These are phyloP conservation scores for Hippasteria phrygiana DNA, from an alignment of 53 echinoderm and acorn worm genomes.

Conservation along the genomic window DNA sequence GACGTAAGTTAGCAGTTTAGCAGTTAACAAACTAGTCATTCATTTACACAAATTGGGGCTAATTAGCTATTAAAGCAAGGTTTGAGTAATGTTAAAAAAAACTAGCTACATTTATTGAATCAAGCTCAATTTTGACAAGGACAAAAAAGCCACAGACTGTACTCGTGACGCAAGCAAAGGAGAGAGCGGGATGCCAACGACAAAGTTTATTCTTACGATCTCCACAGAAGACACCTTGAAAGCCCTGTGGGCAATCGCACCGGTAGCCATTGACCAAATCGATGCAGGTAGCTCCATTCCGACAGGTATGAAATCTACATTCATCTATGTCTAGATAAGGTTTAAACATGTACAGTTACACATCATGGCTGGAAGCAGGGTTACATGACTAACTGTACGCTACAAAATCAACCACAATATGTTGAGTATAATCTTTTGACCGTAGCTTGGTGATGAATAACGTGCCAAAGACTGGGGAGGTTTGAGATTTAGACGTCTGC, in stretches of 20 bases:
- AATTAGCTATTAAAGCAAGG: too few relatives aligned
- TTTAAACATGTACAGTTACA: background rate
- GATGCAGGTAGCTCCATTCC: slow-evolving; percentile 71
- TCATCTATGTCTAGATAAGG: slow-evolving; percentile 38
- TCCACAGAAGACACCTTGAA: slow-evolving; percentile 57
- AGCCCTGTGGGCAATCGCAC: slow-evolving; percentile 65
- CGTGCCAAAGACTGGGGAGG: too few relatives aligned
- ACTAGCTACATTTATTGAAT: background rate
- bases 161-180: slow-evolving; percentile 4
- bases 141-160: background rate
- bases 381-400: background rate
- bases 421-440: too few relatives aligned
- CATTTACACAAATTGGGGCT: too few relatives aligned
- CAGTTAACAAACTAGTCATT: too few relatives aligned
- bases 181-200: slow-evolving; percentile 63
- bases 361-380: background rate
- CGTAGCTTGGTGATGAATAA: too few relatives aligned
- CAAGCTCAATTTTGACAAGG: slow-evolving; percentile 50
- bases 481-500: too few relatives aligned
- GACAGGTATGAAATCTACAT: slow-evolving; percentile 58
- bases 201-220: slow-evolving; percentile 28
- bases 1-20: too few relatives aligned
- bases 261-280: slow-evolving; percentile 43
- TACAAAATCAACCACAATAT: too few relatives aligned
- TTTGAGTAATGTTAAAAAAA: background rate